Evolutionary conservation across 2,888 invertebrate species (phyloP).

Genomic region (Psococerastis gibbosa): DNA sequence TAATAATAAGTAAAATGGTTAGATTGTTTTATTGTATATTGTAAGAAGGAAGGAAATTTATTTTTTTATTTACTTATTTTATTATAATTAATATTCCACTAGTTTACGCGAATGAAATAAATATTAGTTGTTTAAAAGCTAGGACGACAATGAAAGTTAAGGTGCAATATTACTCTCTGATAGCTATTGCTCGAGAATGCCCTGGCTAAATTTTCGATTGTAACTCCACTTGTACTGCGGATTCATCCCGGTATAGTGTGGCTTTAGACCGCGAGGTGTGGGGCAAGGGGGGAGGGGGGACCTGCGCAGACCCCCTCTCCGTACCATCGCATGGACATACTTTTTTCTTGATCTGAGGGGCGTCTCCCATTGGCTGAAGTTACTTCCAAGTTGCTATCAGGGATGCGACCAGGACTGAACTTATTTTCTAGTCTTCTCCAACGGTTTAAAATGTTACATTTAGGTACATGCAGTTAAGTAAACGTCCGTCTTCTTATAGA

Average conservation of each 20-base stretch:
- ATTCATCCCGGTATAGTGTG: not conserved
- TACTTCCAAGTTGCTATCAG: conserved; percentile 8
- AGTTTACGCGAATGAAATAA: no score
- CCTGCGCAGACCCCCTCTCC: not conserved
- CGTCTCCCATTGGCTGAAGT: conserved; percentile 9
- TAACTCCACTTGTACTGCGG: not conserved
- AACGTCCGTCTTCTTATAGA: conserved; percentile 1
- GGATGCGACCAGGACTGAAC: conserved; percentile 9
- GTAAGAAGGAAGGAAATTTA: no score
- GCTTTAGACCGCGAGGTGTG: no score
- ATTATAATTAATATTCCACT: no score
- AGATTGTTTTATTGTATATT: no score
- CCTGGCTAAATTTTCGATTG: no score
- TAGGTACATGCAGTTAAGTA: not conserved
- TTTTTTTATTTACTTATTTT: no score
- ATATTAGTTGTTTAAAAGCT: no score
- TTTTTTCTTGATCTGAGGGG: conserved; percentile 8
- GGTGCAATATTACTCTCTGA: no score
- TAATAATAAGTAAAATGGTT: no score
- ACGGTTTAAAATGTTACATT: conserved; percentile 3
- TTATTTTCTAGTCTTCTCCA: conserved; percentile 7
- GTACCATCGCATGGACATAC: conserved; percentile 6
- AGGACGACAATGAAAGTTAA: no score
- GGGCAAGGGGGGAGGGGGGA: not conserved
- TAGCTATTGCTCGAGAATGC: no score